These are phyloP conservation scores for Pelochelys cantorii DNA, from an alignment of 2,797 vertebrate genomes.

Conservation along the genomic window DNA sequence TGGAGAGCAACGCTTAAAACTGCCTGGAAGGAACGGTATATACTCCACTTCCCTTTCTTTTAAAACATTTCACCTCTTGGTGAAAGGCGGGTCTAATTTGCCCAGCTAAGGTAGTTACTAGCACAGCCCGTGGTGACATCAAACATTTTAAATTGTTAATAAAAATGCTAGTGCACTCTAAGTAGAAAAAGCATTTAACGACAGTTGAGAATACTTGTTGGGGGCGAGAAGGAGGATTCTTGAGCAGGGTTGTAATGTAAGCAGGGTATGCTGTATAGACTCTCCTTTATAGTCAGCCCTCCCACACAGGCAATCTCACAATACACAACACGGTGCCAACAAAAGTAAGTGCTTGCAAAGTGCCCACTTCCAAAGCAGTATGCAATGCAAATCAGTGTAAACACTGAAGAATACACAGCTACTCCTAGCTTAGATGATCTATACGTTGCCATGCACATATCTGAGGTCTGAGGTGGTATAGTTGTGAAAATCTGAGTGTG, in stretches of 20 bases:
- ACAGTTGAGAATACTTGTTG: neutral
- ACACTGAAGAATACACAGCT: neutral
- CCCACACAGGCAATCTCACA: neutral
- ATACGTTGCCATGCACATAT: neutral
- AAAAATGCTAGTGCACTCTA: rapidly evolving
- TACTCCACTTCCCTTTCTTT: neutral
- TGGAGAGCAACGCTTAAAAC: neutral
- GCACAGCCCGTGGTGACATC: neutral
- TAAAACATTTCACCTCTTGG: neutral
- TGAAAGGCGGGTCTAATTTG: neutral
- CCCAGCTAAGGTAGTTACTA: neutral
- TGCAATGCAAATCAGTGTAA: neutral
- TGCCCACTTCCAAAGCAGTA: neutral
- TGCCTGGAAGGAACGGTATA: rapidly evolving
- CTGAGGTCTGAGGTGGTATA: neutral
- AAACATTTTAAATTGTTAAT: neutral
- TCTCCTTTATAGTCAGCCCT: neutral
- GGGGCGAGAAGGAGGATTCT: neutral
- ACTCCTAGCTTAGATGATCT: neutral
- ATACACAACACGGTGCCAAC: neutral
- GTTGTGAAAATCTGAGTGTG: neutral
- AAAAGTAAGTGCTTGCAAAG: constrained; percentile 1
- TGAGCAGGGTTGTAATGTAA: neutral
- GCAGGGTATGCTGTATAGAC: neutral
- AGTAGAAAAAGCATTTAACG: neutral